Base-by-base conservation (phyloP, 23 tunicate species). In the Phallusia fumigata region DNA sequence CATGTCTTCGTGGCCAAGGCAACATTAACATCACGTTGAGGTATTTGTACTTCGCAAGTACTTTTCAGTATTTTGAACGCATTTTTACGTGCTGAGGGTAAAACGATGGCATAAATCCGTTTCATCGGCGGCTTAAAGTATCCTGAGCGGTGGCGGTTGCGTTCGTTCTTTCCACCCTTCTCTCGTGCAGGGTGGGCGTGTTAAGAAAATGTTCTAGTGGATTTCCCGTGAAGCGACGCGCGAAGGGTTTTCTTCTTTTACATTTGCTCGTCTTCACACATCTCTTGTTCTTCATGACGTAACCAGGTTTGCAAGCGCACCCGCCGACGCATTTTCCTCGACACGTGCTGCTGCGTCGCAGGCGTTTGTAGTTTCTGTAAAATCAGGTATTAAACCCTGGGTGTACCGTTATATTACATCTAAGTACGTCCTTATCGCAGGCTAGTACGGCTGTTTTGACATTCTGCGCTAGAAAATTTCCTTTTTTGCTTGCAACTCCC, bases 241-340 rank as follows among this genome's bases (percentile, higher is more conserved):
- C 26, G 3, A 58, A 21, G 28, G 28, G 3, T 24, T 58, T 58
- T 58, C 13, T 58, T 24, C 69, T 58, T 58, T 16, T 22, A 24
- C 69, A 58, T 24, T 58, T 58, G 69, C 69, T 58, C 0, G 26
- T 84, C 52, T 49, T 81, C 15, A 86, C 65, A 86, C 90, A 86
- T 22, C 77, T 33, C 36, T 35, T 52, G 33, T 73, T 45, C 10
- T 73, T 28, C 35, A 86, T 6, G 18, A 86, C 90, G 18, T 86
- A 74, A 0, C 90, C 90, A 50, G 85, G 86, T 12, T 79, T 79
- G 33, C 90, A 86, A 49, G 82, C 81, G 33, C 90, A 86, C 0
- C 90, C 90, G 31, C 86, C 81, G 2, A 81, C 81, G 75, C 90
- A 86, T 24, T 78, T 79, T 28, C 85, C 80, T 31, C 81, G 31